Percentiles rank a stretch among this genome's conserved stretches.
Evolutionary conservation across 2,888 invertebrate genomes (phyloP).

Genomic region (Galeopsomyia nigrocyanea): DNA sequence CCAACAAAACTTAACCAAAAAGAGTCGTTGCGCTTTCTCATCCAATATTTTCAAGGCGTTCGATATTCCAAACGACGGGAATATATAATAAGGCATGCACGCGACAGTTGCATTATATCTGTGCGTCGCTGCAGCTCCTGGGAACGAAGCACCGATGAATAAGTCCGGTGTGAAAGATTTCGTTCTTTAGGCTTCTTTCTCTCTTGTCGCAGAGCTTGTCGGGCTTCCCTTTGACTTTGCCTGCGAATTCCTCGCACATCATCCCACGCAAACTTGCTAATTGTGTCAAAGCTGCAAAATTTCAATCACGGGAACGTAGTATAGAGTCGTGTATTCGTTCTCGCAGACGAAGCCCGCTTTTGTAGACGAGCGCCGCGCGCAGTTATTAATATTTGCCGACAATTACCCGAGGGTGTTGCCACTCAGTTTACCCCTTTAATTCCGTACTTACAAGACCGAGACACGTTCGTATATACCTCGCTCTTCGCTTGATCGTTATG

Average conservation of each 20-base stretch:
- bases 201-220: background rate
- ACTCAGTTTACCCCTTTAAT: constrained; percentile 62
- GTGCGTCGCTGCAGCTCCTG: background rate
- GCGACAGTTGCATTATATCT: background rate
- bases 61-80: constrained; percentile 1
- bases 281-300: constrained; percentile 69
- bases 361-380: constrained; percentile 50
- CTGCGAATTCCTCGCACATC: background rate
- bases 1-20: too few species aligned
- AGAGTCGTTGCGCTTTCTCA: too few species aligned
- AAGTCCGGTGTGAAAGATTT: constrained; percentile 60
- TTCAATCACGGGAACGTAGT: constrained; percentile 65
- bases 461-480: constrained; percentile 57
- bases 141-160: constrained; percentile 61
- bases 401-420: constrained; percentile 62
- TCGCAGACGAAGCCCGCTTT: constrained; percentile 58
- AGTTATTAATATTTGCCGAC: constrained; percentile 69
- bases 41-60: background rate
- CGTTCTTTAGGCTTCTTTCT: constrained; percentile 24
- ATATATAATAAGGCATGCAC: background rate
- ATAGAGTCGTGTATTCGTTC: constrained; percentile 67
- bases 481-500: constrained; percentile 55
- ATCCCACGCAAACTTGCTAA: constrained; percentile 52
- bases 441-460: constrained; percentile 57
- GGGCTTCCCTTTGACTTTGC: constrained; percentile 42